Evolutionary conservation across 2,113 vertebrate species (phyloP).

Genomic region (Hippocampus zosterae): DNA sequence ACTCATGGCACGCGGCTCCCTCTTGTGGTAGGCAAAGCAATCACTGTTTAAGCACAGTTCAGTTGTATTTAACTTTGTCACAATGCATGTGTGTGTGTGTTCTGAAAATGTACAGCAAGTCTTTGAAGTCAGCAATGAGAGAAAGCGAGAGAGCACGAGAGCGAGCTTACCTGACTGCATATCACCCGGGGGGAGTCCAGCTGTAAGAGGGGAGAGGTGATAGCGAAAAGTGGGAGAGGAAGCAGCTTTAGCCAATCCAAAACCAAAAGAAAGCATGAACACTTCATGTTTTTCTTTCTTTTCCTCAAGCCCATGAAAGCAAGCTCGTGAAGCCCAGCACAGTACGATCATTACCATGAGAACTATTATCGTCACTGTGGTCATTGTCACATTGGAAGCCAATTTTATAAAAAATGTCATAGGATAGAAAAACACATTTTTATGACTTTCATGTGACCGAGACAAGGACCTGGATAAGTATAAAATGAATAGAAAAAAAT

Average conservation of each 20-base stretch:
- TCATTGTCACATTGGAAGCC: too few species aligned
- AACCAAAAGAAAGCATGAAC: not conserved
- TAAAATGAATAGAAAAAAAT: too few species aligned
- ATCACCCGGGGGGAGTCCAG: constrained; percentile 88
- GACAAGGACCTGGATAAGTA: too few species aligned
- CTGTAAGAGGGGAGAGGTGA: constrained; percentile 48
- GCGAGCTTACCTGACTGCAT: constrained; percentile 92
- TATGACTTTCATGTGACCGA: not conserved
- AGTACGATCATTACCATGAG: not conserved
- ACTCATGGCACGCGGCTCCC: too few species aligned
- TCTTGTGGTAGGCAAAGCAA: too few species aligned
- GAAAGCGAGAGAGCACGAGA: constrained; percentile 14
- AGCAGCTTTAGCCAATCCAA: constrained; percentile 7
- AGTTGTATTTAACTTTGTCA: too few species aligned
- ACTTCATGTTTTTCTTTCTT: not conserved
- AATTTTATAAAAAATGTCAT: not conserved
- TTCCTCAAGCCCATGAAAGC: not conserved
- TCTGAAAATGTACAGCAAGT: not conserved
- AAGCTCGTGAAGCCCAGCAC: not conserved
- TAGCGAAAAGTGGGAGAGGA: constrained; percentile 51
- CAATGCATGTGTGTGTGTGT: not conserved
- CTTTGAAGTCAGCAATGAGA: not conserved
- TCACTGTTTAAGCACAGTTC: too few species aligned
- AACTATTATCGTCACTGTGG: too few species aligned
- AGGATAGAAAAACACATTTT: not conserved